Base-by-base conservation (phyloP, 2,113 vertebrate species). In the Isichthys henryi region DNA sequence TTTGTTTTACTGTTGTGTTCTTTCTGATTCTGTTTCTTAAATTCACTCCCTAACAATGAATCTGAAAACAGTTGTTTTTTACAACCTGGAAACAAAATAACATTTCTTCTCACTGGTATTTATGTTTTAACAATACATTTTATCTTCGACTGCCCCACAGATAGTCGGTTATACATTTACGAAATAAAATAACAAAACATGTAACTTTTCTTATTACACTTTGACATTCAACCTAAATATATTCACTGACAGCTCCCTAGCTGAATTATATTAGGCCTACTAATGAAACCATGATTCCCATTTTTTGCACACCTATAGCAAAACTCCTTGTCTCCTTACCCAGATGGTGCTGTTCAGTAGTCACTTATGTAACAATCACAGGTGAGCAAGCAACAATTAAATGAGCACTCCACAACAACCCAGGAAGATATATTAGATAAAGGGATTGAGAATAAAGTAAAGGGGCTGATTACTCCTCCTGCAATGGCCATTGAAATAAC, bases 371-470 rank as follows among this genome's bases (percentile, higher is more conserved):
- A 94, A 95, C 95, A 95, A 94, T 95, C 92, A 94, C 49, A 94
- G 93, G 94, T 91, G 92, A 93, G 93, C 94, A 94, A 96, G 94
- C 94, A 92, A 86, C 94, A 93, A 93, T 94, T 93, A 95, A 96
- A 94, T 93, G 95, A 96, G 93, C 93, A 92, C 93, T 90, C 88
- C 92, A 91, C 93, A 94, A 94, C 88, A 92, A 94, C 94, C 94
- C 94, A 90, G 91, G 35, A 93, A 94, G 93, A 93, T 94, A 94
- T 94, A 96, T 96, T 96, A 95, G 95, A 96, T 97, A 94, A 96
- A 96, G 95, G 96, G 96, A 96, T 95, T 95, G 96, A 94, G 95
- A 96, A 93, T 93, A 91, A 92, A 95, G 90, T 92, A 92, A 93
- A 91, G 94, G 91, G 91, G 90, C 93, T 92, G 93, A 93, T 93